A percentile compares a stretch with the other conserved stretches of the same genome.
Evolutionary conservation across 2,888 invertebrate species (phyloP).

Genomic region (Dryadula phaetusa): DNA sequence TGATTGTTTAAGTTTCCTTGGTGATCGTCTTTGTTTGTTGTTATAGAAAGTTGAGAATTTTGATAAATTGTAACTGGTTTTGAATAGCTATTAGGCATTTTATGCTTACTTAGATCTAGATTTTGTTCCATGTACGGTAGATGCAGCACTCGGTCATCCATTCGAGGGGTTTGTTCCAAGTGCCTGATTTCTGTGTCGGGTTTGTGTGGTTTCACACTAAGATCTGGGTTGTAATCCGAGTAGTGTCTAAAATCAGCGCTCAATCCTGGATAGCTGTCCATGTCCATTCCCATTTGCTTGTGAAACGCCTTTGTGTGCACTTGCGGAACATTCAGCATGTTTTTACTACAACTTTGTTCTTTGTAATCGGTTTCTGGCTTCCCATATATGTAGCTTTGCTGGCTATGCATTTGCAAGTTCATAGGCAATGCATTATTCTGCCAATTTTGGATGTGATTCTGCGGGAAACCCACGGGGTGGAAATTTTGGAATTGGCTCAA

Average conservation of each 20-base stretch:
- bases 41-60: conserved; percentile 18
- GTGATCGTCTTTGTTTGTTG: conserved; percentile 28
- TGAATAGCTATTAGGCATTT: conserved; percentile 16
- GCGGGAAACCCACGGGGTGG: conserved; percentile 56
- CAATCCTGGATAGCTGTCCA: conserved; percentile 48
- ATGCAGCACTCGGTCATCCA: conserved; percentile 4
- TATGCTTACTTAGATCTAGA: conserved; percentile 29
- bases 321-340: conserved; percentile 60
- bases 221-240: conserved; percentile 52
- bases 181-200: conserved; percentile 35
- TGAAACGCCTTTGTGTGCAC: conserved; percentile 58
- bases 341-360: conserved; percentile 43
- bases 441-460: conserved; percentile 55
- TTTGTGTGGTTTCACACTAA: conserved; percentile 50
- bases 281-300: conserved; percentile 52
- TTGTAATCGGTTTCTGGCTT: conserved; percentile 43
- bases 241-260: conserved; percentile 45
- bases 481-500: conserved; percentile 60
- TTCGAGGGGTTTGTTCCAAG: conserved; percentile 7
- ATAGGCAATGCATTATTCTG: conserved; percentile 63
- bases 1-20: conserved; percentile 29
- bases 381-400: conserved; percentile 48
- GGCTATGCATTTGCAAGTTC: conserved; percentile 61
- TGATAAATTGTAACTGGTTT: conserved; percentile 25
- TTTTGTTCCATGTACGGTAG: conserved; percentile 26